Evolutionary conservation across 1,140 invertebrate genomes (phyloP).

Genomic region (Drosophila bifasciata): DNA sequence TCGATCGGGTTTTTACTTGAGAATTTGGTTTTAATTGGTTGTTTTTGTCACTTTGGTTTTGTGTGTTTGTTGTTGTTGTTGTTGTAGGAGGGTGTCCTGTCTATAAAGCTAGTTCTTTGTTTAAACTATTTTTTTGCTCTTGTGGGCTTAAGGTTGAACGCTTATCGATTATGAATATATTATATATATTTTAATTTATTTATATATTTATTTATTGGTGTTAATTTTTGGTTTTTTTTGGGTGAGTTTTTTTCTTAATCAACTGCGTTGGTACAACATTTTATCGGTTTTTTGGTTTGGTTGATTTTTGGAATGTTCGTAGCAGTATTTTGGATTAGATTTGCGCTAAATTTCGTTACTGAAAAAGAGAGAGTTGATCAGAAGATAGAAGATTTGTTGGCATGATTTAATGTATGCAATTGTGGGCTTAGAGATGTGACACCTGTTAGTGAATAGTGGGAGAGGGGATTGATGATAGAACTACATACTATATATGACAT

Average conservation of each 20-base stretch:
- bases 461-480: too few relatives aligned
- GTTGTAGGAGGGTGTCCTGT: slow-evolving; percentile 51
- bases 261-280: slow-evolving; percentile 82
- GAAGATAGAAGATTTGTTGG: slow-evolving; percentile 8
- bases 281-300: slow-evolving; percentile 42
- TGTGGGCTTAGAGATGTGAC: slow-evolving; percentile 19
- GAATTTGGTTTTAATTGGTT: slow-evolving; percentile 19
- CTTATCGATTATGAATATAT: slow-evolving; percentile 64
- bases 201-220: slow-evolving; percentile 54
- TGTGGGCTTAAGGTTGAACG: slow-evolving; percentile 59
- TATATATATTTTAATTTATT: slow-evolving; percentile 52
- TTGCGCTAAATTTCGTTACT: slow-evolving; percentile 68
- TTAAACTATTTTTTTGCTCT: slow-evolving; percentile 59
- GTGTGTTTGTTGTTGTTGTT: slow-evolving; percentile 5
- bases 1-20: slow-evolving; percentile 25
- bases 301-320: slow-evolving; percentile 61
- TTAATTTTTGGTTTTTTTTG: slow-evolving; percentile 54
- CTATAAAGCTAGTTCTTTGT: slow-evolving; percentile 50
- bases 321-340: slow-evolving; percentile 68
- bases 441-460: slow-evolving; percentile 42
- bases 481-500: too few relatives aligned
- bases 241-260: slow-evolving; percentile 72
- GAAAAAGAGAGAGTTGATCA: slow-evolving; percentile 44
- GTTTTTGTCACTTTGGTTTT: slow-evolving; percentile 37
- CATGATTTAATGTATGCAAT: slow-evolving; percentile 1